phyloP scores from a whole-genome alignment of 2,797 vertebrate species.

The Cryptoblepharus egeriae region DNA sequence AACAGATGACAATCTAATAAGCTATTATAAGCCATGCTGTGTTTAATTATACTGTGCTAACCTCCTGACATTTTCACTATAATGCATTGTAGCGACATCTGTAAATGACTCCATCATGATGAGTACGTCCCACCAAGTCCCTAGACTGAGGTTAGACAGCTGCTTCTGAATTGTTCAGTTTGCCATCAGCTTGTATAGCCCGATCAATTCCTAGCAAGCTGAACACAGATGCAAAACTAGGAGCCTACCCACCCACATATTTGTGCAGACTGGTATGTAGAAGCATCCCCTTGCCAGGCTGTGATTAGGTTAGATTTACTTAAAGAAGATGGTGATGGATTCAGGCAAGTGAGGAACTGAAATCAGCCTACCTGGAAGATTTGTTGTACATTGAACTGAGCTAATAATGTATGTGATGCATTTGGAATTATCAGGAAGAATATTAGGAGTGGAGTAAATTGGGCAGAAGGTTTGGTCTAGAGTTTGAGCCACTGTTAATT shows the following conservation, averaged over 20 bases:
- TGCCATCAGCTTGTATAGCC: background rate
- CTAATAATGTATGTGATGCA: no score
- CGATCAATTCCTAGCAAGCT: background rate
- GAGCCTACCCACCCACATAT: background rate
- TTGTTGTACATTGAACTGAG: background rate
- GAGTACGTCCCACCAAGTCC: background rate
- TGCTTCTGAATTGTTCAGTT: background rate
- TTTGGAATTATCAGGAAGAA: no score
- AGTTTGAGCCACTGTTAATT: no score
- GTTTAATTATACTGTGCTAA: constrained; percentile 54
- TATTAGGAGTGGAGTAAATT: no score
- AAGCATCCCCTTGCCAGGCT: background rate
- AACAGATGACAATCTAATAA: constrained; percentile 66
- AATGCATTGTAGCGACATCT: constrained; percentile 52
- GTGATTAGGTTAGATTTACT: background rate
- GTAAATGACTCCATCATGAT: background rate
- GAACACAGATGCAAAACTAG: background rate
- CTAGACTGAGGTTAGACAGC: constrained; percentile 9
- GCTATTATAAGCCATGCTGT: constrained; percentile 59
- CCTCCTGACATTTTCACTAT: constrained; percentile 53
- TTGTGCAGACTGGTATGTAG: background rate
- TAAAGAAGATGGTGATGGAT: background rate
- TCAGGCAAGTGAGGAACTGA: background rate
- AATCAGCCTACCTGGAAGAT: background rate
- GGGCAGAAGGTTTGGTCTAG: no score